A percentile compares a stretch with the other conserved stretches of the same genome.
phyloP scores from a whole-genome alignment of 2,113 vertebrate genomes.

The Macheiramphus alcinus region DNA sequence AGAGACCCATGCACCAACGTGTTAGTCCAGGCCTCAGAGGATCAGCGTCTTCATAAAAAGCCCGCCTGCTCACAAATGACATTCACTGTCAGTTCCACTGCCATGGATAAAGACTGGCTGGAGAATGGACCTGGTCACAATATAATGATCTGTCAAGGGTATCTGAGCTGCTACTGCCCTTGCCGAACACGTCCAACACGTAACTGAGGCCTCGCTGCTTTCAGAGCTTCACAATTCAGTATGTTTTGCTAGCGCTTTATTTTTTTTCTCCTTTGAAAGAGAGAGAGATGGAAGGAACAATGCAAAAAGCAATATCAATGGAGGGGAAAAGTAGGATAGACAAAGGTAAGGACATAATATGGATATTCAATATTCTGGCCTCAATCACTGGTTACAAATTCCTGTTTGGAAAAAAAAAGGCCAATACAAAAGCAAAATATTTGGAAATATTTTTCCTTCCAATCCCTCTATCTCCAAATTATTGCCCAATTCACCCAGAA shows the following conservation, averaged over 20 bases:
- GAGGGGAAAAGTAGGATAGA: not conserved
- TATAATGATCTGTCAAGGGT: not conserved
- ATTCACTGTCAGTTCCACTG: not conserved
- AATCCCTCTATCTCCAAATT: not conserved
- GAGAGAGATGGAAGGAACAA: not conserved
- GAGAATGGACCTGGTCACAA: not conserved
- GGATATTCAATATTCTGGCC: not conserved
- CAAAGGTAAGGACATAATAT: not conserved
- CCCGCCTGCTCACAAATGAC: rapidly evolving
- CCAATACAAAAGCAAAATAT: not conserved
- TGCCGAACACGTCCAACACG: not conserved
- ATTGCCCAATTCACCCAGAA: not conserved
- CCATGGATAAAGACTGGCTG: not conserved
- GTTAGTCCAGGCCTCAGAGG: not conserved
- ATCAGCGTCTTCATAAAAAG: not conserved
- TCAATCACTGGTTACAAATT: not conserved
- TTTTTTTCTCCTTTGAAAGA: not conserved
- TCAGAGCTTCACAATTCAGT: not conserved
- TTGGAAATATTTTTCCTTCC: not conserved
- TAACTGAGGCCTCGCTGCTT: not conserved
- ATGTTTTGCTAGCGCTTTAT: not conserved
- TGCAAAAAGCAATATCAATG: not conserved
- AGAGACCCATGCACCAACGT: rapidly evolving
- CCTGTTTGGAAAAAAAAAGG: not conserved
- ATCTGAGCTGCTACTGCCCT: not conserved